These are phyloP conservation scores for Australoheros facetus DNA, from an alignment of 2,797 vertebrate genomes.

Conservation along the genomic window DNA sequence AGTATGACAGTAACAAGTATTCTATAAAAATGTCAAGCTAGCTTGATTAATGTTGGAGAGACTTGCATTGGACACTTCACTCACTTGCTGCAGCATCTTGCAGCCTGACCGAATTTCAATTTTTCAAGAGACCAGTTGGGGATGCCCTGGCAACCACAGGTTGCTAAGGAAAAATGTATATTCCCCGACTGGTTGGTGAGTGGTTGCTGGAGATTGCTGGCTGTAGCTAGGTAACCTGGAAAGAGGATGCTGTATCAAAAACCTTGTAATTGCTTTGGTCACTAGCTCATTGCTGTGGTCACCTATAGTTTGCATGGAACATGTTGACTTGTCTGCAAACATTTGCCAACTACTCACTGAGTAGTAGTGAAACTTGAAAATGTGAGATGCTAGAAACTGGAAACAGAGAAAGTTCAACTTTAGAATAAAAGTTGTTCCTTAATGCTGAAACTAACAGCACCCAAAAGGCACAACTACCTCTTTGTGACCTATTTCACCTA, in stretches of 20 bases:
- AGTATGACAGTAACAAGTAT: background rate
- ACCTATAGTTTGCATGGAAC: no score
- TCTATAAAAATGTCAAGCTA: no score
- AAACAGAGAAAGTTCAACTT: background rate
- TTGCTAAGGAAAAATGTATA: background rate
- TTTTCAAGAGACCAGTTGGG: background rate
- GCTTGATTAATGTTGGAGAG: background rate
- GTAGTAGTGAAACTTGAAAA: background rate
- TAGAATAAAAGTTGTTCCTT: background rate
- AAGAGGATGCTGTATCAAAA: background rate
- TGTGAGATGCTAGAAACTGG: no score
- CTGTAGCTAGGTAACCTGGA: background rate
- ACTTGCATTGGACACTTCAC: background rate
- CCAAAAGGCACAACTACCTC: no score
- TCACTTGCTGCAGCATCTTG: no score
- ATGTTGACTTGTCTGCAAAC: no score
- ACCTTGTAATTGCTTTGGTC: no score
- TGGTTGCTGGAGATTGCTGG: background rate
- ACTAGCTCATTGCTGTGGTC: no score
- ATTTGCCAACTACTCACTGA: background rate
- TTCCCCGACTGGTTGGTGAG: background rate
- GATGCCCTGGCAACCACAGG: background rate
- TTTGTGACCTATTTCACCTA: no score
- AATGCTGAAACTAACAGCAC: no score
- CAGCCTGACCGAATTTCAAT: no score